Conservation (phyloP, 2,888 invertebrate genomes). For the Thymelicus acteon region DNA sequence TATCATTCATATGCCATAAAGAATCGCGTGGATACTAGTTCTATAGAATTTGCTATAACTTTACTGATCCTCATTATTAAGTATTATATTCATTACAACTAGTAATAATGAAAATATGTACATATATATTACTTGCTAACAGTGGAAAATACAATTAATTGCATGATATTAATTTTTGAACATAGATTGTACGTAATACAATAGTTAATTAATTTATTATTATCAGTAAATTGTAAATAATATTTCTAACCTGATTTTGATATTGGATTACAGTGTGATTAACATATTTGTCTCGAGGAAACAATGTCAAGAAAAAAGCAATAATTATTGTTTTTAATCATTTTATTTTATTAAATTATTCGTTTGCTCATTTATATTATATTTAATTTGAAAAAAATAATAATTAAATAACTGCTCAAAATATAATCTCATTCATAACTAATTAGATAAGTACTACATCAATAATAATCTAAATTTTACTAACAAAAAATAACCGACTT, state of each 20-base stretch:
- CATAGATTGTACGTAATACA: background rate
- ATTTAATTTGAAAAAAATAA: background rate
- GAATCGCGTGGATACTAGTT: too few relatives aligned
- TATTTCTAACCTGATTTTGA: background rate
- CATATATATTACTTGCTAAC: background rate
- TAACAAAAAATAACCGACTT: too few relatives aligned
- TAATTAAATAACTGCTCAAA: constrained; percentile 49
- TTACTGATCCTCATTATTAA: too few relatives aligned
- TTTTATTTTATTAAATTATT: background rate
- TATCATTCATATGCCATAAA: too few relatives aligned
- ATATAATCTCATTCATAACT: constrained; percentile 45
- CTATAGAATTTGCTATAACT: too few relatives aligned
- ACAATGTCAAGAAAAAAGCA: background rate
- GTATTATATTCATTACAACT: background rate
- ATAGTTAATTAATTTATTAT: background rate
- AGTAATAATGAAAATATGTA: background rate
- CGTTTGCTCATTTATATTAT: background rate
- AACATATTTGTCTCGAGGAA: background rate
- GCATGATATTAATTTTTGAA: background rate
- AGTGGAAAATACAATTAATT: background rate
- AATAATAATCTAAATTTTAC: too few relatives aligned
- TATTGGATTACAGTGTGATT: background rate
- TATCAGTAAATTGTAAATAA: background rate
- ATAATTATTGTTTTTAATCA: background rate
- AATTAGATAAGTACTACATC: constrained; percentile 2